phyloP scores from a whole-genome alignment of 2,113 vertebrate species.

The Mirza zaza region DNA sequence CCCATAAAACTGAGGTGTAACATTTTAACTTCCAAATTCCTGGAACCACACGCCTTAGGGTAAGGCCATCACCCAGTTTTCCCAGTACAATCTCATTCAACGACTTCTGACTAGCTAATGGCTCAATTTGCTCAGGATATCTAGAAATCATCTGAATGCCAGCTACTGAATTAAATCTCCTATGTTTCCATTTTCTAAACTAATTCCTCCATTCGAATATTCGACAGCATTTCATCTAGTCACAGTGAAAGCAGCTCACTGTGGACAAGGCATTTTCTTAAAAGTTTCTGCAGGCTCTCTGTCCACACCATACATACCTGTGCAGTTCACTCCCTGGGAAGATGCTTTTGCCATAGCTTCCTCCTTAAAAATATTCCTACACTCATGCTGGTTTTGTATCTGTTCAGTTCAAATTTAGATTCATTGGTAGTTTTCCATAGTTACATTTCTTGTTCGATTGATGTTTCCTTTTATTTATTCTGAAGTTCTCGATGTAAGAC shows the following conservation, averaged over 20 bases:
- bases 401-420: slow-evolving; percentile 71
- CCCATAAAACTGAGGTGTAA: not conserved
- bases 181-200: slow-evolving; percentile 57
- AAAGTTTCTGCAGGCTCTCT: slow-evolving; percentile 57
- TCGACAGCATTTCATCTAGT: not conserved
- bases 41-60: not conserved
- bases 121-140: slow-evolving; percentile 33
- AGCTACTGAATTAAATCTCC: slow-evolving; percentile 65
- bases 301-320: slow-evolving; percentile 70
- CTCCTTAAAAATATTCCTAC: slow-evolving; percentile 67
- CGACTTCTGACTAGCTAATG: slow-evolving; percentile 3
- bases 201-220: slow-evolving; percentile 43
- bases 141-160: slow-evolving; percentile 41
- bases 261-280: slow-evolving; percentile 19
- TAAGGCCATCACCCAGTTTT: not conserved
- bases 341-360: slow-evolving; percentile 62
- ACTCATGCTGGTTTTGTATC: slow-evolving; percentile 63
- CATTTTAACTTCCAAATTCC: not conserved
- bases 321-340: slow-evolving; percentile 43
- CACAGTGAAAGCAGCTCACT: slow-evolving; percentile 26
- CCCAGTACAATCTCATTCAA: not conserved
- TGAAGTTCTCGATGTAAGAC: slow-evolving; percentile 82
- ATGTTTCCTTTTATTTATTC: slow-evolving; percentile 83
- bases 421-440: slow-evolving; percentile 75
- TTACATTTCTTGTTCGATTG: slow-evolving; percentile 73